Base-by-base conservation (phyloP, 2,797 vertebrate genomes). In the Macropodus opercularis region DNA sequence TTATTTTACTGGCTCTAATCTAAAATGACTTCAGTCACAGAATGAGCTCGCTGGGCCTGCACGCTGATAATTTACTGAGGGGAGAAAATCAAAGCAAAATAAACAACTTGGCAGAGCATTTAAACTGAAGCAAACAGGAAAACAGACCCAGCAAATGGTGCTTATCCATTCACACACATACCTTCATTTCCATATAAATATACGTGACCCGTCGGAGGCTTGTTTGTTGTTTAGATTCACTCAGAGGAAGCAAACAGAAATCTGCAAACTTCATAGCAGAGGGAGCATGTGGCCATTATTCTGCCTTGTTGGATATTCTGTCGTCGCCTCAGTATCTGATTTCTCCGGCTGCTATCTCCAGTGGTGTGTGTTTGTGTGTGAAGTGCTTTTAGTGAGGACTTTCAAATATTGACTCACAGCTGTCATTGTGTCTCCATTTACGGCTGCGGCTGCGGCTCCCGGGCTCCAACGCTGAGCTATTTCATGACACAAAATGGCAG, bases 111-210 rank as follows among this genome's bases (percentile, higher is more conserved):
- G 75, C 62, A 49, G 68, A 69, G 52, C 60, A 52, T 60, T 71
- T 47, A 77, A 69, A 78, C 64, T 66, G 50, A 75, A 64, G 73
- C 62, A 82, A 79, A 83, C 43, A 69, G 62, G 73, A 59, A 81
- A 79, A 83, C 43, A 69, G 42, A 50, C 52, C 44, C 53, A 58
- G 54, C 75, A 75, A 62, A 61, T 21, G 29, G 29, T 4, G 44
- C 54, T 79, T 75, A 83, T 84, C 80, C 83, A 85, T 88, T 86
- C 78, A 68, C 52, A 51, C 80, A 62, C 8, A 5, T 51, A 35
- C 48, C 68, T 80, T 85, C 49, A 90, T 90, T 87, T 85, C 81
- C 85, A 88, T 88, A 81, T 81, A 79, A 75, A 85, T 84, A 44
- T 72, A 41, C 7, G 49, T 81, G 84, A 81, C 71, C 80, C 79